Evolutionary conservation across 2,113 vertebrate genomes (phyloP), one percentile per base, ranked within the genome.

Genomic region (Bathybates hornii): DNA sequence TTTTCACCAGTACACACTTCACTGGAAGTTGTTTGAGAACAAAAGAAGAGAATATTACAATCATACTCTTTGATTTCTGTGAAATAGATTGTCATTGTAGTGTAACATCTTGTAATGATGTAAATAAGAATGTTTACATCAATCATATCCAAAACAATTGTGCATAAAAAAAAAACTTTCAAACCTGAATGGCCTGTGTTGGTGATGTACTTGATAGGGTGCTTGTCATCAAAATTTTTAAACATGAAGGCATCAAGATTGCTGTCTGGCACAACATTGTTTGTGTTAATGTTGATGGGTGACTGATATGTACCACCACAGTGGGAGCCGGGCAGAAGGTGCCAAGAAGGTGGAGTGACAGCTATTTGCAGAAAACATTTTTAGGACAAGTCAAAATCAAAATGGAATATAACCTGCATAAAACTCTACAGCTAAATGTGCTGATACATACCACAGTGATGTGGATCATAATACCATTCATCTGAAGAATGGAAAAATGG

Each of bases 101-200:
- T 50, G 45, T 50, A 8, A 50, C 16, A 50, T 50, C 48, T 50
- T 50, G 16, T 50, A 50, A 17, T 50, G 7, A 17, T 50, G 7
- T 50, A 50, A 17, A 50, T 50, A 50, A 50, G 48, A 50, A 50
- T 5, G 2, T 52, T 52, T 52, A n/a, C 3, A 17, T 59, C 17
- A 29, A n/a, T 11, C 17, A 53, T 2, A 34, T 50, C 27, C 29
- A 17, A 7, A 11, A 38, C 3, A 24, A 16, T 12, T 24, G 16
- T 2, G 24, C 32, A 19, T 41, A 6, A 17, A 27, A 14, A 57
- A 12, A 82, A 52, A 50, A 24, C 38, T 3, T 12, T 24, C 81
- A 32, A 83, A 95, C 95, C 95, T 93, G 96, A 5, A 71, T 95
- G 94, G 48, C 96, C 95, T 1, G 91, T 95, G 82, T 95, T 95